Percentiles rank a stretch among this genome's conserved stretches.
Conservation (phyloP, 2,888 invertebrate species). For the Odontothrips loti region DNA sequence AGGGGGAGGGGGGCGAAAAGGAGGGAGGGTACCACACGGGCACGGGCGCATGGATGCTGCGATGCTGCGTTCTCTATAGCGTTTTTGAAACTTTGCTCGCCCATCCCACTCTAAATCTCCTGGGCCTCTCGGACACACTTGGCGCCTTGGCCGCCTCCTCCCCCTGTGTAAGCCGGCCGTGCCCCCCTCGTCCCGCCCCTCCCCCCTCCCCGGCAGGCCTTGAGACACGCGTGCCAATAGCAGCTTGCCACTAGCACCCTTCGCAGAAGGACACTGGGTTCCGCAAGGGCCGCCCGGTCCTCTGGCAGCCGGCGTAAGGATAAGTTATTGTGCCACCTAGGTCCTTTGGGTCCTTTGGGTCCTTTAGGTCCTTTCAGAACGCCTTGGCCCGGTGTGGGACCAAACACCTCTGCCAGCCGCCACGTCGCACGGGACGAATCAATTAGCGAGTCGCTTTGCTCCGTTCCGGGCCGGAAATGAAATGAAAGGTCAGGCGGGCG, state of each 20-base stretch:
- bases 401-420: not conserved
- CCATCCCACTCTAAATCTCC: no score
- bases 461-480: not conserved
- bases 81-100: no score
- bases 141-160: not conserved
- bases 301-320: not conserved
- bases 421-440: not conserved
- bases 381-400: not conserved
- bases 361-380: not conserved
- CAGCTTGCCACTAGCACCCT: constrained; percentile 1
- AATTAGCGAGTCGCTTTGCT: not conserved
- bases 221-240: constrained; percentile 15
- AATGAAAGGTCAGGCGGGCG: no score
- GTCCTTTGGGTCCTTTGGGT: not conserved
- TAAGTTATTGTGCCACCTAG: not conserved
- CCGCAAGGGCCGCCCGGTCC: not conserved
- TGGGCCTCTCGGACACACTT: no score
- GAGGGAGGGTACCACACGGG: not conserved
- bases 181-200: not conserved
- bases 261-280: no score
- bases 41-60: no score
- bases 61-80: no score
- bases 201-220: not conserved
- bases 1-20: not conserved
- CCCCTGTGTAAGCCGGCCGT: not conserved